phyloP scores from a whole-genome alignment of 2,113 vertebrate species.

The Coregonus clupeaformis region DNA sequence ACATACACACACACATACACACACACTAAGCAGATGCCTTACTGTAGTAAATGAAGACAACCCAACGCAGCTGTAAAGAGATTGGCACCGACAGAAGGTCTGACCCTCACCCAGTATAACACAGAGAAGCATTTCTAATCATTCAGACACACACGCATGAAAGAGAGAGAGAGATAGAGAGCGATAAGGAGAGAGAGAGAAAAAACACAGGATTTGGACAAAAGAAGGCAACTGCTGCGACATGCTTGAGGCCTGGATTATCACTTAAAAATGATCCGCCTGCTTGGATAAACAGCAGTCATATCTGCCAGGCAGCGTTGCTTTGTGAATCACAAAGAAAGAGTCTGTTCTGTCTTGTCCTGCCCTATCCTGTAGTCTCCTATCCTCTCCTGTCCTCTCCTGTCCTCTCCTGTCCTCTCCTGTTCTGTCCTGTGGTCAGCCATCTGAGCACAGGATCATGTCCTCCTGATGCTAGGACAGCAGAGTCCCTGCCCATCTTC shows the following conservation, averaged over 20 bases:
- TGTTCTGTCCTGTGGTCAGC: neutral
- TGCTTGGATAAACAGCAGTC: conserved; percentile 14
- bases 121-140: conserved; percentile 39
- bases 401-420: neutral
- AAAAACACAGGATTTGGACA: conserved; percentile 31
- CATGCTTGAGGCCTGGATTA: conserved; percentile 43
- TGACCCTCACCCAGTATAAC: conserved; percentile 33
- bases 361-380: too few relatives aligned
- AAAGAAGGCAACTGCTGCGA: conserved; percentile 16
- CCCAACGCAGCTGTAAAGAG: conserved; percentile 47
- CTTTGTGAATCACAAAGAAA: neutral
- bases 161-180: neutral
- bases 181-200: neutral
- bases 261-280: conserved; percentile 28
- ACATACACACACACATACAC: too few relatives aligned
- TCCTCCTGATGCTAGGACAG: too few relatives aligned
- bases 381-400: too few relatives aligned
- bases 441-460: neutral
- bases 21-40: conserved; percentile 22
- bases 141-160: conserved; percentile 25
- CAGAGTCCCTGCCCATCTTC: too few relatives aligned
- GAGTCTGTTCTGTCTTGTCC: too few relatives aligned
- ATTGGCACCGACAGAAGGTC: conserved; percentile 48
- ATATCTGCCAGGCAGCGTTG: neutral
- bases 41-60: conserved; percentile 34